Conservation (phyloP, 53 echinoderm and acorn worm species). For the Hippasteria phrygiana region DNA sequence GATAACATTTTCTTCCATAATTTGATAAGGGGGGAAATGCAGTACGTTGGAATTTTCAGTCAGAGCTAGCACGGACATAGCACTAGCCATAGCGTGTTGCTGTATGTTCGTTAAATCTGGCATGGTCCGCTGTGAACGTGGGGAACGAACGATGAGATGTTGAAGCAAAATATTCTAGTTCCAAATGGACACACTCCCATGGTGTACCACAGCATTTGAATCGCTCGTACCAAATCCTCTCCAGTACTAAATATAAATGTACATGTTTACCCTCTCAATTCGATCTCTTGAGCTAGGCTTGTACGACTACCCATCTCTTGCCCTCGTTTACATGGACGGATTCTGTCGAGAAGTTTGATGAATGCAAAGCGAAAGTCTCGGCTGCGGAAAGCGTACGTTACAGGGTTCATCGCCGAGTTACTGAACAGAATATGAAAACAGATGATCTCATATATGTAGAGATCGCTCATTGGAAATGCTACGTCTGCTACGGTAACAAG, state of each 20-base stretch:
- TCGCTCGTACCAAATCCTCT: not conserved
- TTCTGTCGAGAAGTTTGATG: constrained; percentile 9
- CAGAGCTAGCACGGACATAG: too few relatives aligned
- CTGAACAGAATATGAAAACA: constrained; percentile 73
- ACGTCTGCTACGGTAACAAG: constrained; percentile 68
- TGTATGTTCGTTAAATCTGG: too few relatives aligned
- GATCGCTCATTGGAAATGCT: constrained; percentile 63
- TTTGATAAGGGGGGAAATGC: too few relatives aligned
- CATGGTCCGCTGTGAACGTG: too few relatives aligned
- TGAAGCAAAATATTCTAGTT: too few relatives aligned
- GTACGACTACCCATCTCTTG: not conserved
- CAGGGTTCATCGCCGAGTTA: constrained; percentile 74
- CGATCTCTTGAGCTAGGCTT: not conserved
- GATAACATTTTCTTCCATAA: too few relatives aligned
- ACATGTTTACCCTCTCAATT: not conserved
- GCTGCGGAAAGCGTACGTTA: constrained; percentile 77
- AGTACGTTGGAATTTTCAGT: too few relatives aligned
- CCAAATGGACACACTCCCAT: too few relatives aligned
- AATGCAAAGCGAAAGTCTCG: constrained; percentile 71
- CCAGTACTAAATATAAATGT: not conserved
- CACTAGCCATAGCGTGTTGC: too few relatives aligned
- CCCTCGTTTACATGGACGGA: constrained; percentile 32
- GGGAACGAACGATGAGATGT: too few relatives aligned
- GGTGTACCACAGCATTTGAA: too few relatives aligned
- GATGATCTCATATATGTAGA: constrained; percentile 69